phyloP scores from a whole-genome alignment of 2,113 vertebrate species.

The Mormyrus iriodes region DNA sequence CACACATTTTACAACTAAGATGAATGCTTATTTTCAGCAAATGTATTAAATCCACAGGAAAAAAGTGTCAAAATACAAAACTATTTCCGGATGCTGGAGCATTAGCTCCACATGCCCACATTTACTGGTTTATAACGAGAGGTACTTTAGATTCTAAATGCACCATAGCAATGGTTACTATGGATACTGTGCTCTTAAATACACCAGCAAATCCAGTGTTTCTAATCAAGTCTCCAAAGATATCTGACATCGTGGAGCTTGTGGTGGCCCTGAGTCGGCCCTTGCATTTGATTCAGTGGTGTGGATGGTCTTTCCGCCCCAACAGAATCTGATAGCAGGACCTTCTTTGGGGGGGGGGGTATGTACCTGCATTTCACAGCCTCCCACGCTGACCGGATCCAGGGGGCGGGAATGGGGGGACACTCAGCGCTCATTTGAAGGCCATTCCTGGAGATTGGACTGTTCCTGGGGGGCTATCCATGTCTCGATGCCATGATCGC shows the following conservation, averaged over 20 bases:
- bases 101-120: background rate
- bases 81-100: background rate
- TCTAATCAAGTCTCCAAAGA: slow-evolving; percentile 13
- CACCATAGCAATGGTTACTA: slow-evolving; percentile 26
- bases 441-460: background rate
- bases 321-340: background rate
- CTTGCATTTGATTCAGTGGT: background rate
- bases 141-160: slow-evolving; percentile 12
- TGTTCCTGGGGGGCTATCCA: background rate
- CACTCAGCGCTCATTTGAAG: background rate
- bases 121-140: slow-evolving; percentile 22
- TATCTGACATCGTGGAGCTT: background rate
- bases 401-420: background rate
- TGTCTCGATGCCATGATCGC: too few relatives aligned
- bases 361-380: background rate
- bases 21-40: background rate
- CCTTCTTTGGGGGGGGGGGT: background rate
- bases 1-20: background rate
- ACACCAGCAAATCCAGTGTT: slow-evolving; percentile 21
- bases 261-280: background rate
- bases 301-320: background rate
- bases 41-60: background rate
- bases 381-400: slow-evolving; percentile 35
- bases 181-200: slow-evolving; percentile 21
- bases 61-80: background rate